These are phyloP conservation scores for Microctonus brassicae DNA, from an alignment of 2,888 invertebrate genomes.

Conservation along the genomic window DNA sequence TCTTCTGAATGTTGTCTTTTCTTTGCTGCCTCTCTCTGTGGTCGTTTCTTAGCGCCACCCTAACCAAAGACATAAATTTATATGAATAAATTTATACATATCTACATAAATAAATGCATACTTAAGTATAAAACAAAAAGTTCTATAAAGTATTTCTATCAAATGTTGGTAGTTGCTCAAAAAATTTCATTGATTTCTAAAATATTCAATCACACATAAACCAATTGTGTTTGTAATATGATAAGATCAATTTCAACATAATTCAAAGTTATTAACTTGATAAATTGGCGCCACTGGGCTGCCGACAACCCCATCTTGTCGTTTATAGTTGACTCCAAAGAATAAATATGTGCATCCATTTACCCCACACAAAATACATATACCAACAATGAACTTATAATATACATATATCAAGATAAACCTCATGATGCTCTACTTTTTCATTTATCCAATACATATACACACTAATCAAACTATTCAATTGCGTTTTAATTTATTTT, in stretches of 20 bases:
- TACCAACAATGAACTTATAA: background rate
- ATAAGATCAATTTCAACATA: background rate
- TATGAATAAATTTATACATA: background rate
- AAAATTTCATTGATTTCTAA: background rate
- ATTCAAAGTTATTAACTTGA: conserved; percentile 2
- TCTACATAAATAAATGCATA: no score
- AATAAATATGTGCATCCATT: conserved; percentile 10
- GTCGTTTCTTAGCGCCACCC: conserved; percentile 62
- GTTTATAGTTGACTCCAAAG: conserved; percentile 33
- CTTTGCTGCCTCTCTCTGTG: conserved; percentile 62
- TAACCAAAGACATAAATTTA: conserved; percentile 34
- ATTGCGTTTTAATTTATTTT: background rate
- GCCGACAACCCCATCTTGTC: conserved; percentile 36
- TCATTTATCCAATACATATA: conserved; percentile 21
- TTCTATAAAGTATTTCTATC: no score
- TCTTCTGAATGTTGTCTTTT: conserved; percentile 67
- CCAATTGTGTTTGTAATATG: background rate
- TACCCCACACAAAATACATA: conserved; percentile 2
- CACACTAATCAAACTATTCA: background rate
- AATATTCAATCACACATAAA: conserved; percentile 10
- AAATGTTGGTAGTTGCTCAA: no score
- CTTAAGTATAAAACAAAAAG: no score
- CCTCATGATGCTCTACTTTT: conserved; percentile 25
- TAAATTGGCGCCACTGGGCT: conserved; percentile 36
- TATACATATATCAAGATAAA: conserved; percentile 13